Evolutionary conservation across 1,140 invertebrate genomes (phyloP), one percentile per base, ranked within the genome.

Genomic region (Arctopsyche grandis): DNA sequence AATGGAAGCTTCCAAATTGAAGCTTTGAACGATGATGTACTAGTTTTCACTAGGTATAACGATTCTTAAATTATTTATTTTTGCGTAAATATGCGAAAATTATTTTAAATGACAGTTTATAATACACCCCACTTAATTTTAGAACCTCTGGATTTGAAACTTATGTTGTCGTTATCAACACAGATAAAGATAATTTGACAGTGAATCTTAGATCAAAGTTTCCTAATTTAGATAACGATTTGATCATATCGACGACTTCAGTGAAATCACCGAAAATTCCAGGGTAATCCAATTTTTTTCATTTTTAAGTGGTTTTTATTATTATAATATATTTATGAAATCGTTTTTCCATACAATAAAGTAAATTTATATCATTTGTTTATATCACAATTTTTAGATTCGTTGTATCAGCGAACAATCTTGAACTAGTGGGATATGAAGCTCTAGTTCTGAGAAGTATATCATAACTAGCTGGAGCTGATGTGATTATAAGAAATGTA

Each of bases 41-140:
- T 77, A 43, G 60, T 60, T 9, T 69, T 69, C n/a, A 29, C 16
- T 14, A 77, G 76, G 76, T 77, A 77, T 56, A 75, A 43, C 5
- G 7, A 73, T 38, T n/a, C n/a, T n/a, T n/a, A n/a, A n/a, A n/a
- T n/a, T n/a, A n/a, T n/a, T n/a, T n/a, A n/a, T n/a, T n/a, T n/a
- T n/a, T n/a, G n/a, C n/a, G n/a, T n/a, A n/a, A n/a, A n/a, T n/a
- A n/a, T n/a, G n/a, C n/a, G n/a, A n/a, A n/a, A n/a, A n/a, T n/a
- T n/a, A 29, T 21, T 69, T 29, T 24, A 24, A 22, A 69, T n/a
- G n/a, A n/a, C n/a, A n/a, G n/a, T n/a, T n/a, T n/a, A n/a, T n/a
- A n/a, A n/a, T n/a, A n/a, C n/a, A n/a, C n/a, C n/a, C n/a, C n/a
- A n/a, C 3, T 70, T 16, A 70, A 70, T 38, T 22, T 10, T 38